Evolutionary conservation across 2,797 vertebrate genomes (phyloP), one percentile per base, ranked within the genome.

Genomic region (Xerus rutilus): DNA sequence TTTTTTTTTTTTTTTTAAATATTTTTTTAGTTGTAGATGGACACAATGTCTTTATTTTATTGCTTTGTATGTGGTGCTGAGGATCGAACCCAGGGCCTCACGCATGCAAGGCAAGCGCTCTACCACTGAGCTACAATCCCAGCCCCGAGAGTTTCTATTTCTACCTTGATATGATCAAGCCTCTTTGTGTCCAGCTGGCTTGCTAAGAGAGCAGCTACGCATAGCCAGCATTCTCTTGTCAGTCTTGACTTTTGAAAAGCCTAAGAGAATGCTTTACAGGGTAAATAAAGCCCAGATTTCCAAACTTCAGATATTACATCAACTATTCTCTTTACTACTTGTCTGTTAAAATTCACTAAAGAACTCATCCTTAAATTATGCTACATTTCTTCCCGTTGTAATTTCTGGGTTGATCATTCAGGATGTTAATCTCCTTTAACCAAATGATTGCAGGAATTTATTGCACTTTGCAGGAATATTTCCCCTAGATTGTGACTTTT

Each of bases 391-490:
- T 89, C 76, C 18, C 11, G 64, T 10, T 15, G 20, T 32, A 91
- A 67, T 59, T 89, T 86, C n/a, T 54, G 65, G 23, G 4, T 86
- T 93, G 76, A 47, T 77, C 43, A 11, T 73, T 76, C 59, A 28
- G 20, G 15, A 30, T 57, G 32, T 86, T 23, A 70, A 45, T 14
- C 39, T 67, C 59, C 32, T 92, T 35, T 90, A 49, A 90, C 62
- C 52, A 65, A 73, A 89, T 70, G 47, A 93, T 30, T 81, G 18
- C 35, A 54, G 49, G 12, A 84, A 92, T 43, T 82, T 23, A 13
- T n/a, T 59, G 32, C 1, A 65, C 17, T 95, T 86, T 85, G 35
- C 9, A 72, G 43, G 62, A 20, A 12, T 49, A n/a, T 39, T 81
- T 86, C 21, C 13, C 21, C 17, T 25, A 18, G 47, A 86, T 39